Conservation (phyloP, 2,797 vertebrate genomes). For the Sebastes iracundus region DNA sequence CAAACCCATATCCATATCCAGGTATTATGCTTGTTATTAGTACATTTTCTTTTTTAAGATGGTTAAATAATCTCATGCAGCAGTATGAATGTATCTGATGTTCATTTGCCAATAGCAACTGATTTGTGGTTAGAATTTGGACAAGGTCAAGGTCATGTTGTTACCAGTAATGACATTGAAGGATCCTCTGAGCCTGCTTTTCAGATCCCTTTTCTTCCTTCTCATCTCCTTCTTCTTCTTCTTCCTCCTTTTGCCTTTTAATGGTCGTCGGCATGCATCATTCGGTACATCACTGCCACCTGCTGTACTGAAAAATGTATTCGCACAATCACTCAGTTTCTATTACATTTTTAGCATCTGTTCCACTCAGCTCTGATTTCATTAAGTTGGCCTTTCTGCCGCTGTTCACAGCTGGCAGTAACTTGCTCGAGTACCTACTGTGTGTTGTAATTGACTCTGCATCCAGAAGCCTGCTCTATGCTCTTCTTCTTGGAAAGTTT, state of each 20-base stretch:
- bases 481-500: neutral
- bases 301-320: slow-evolving; percentile 5
- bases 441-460: neutral
- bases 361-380: neutral
- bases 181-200: slow-evolving; percentile 12
- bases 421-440: neutral
- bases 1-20: neutral
- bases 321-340: neutral
- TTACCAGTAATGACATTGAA: slow-evolving; percentile 30
- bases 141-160: neutral
- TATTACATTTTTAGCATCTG: neutral
- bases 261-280: neutral
- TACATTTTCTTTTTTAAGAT: neutral
- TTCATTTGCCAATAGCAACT: neutral
- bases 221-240: neutral
- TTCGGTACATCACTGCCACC: slow-evolving; percentile 57
- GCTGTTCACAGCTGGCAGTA: slow-evolving; percentile 5
- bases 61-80: neutral
- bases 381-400: neutral
- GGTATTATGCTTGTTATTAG: neutral
- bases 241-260: slow-evolving; percentile 8
- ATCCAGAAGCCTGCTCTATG: neutral
- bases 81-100: neutral
- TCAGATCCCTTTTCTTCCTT: neutral
- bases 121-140: neutral